Evolutionary conservation across 2,113 vertebrate species (phyloP).

Genomic region (Muntiacus muntjak): DNA sequence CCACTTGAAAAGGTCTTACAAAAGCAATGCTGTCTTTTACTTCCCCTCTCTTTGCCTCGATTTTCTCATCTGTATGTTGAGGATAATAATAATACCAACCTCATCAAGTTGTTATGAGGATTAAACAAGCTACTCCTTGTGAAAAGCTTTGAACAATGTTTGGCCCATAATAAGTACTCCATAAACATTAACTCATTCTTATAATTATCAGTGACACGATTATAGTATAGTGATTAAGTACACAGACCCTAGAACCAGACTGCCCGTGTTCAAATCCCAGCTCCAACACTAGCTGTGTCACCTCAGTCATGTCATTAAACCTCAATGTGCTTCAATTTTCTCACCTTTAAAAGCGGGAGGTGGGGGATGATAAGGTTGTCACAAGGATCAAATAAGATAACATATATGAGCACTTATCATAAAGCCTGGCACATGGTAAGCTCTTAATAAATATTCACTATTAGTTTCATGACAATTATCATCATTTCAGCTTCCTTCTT

Average conservation of each 20-base stretch:
- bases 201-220: not conserved
- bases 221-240: not conserved
- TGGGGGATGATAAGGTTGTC: not conserved
- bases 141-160: not conserved
- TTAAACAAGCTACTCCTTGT: not conserved
- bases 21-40: not conserved
- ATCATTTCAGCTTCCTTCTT: not conserved
- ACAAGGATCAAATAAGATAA: not conserved
- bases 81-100: not conserved
- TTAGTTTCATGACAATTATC: not conserved
- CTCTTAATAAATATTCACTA: not conserved
- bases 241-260: constrained; percentile 10
- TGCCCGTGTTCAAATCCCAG: constrained; percentile 4
- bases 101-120: not conserved
- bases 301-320: constrained; percentile 22
- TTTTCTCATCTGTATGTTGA: not conserved
- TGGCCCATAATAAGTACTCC: not conserved
- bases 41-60: not conserved
- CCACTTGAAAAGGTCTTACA: not conserved
- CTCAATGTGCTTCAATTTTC: not conserved
- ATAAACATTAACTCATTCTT: constrained; percentile 17
- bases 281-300: not conserved
- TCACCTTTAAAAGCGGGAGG: not conserved
- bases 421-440: not conserved
- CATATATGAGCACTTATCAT: not conserved